Base-by-base conservation (phyloP, 2,888 invertebrate species). In the Dioctria rufipes region DNA sequence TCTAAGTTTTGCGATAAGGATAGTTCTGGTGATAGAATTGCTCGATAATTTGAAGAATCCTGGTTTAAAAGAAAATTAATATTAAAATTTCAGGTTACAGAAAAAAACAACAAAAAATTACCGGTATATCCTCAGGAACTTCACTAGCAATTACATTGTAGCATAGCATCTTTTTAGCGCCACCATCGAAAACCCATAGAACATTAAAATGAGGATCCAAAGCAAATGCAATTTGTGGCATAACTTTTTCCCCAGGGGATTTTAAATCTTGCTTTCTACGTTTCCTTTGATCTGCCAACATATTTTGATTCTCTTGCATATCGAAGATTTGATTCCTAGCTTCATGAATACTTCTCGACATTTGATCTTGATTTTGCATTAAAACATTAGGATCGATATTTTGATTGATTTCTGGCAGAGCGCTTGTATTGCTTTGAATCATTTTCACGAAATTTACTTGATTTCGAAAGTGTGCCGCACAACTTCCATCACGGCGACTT, bases 121-220 rank as follows among this genome's bases (percentile, higher is more conserved):
- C 89, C 83, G 82, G 83, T 83, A 85, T 86, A 73, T 84, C 83
- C 6, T 86, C 86, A 8, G 85, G 80, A 0, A 91, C 92, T 86
- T 97, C 96, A 77, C 94, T 93, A 0, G 94, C 94, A 71, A 96
- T 91, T 4, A 96, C 94, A 88, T 97, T 97, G 89, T 95, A 96
- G 86, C 96, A 95, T 85, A 96, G 90, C 51, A 92, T 87, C 69
- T 90, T 89, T 49, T 86, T 86, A 2, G 85, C 93, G 43, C 91
- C 90, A 0, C 94, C 93, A 87, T 94, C 93, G 85, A 94, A 98
- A 84, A 96, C 95, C 98, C 98, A 99, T 2, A 99, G 90, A 0
- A 98, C 94, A 89, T 98, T 96, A 89, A 97, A 98, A 78, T 95
- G 91, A 0, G 98, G 96, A 90, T 99, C 99, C 85, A 98, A 85